These are phyloP conservation scores for Charina bottae DNA, from an alignment of 2,113 vertebrate genomes.

Conservation along the genomic window DNA sequence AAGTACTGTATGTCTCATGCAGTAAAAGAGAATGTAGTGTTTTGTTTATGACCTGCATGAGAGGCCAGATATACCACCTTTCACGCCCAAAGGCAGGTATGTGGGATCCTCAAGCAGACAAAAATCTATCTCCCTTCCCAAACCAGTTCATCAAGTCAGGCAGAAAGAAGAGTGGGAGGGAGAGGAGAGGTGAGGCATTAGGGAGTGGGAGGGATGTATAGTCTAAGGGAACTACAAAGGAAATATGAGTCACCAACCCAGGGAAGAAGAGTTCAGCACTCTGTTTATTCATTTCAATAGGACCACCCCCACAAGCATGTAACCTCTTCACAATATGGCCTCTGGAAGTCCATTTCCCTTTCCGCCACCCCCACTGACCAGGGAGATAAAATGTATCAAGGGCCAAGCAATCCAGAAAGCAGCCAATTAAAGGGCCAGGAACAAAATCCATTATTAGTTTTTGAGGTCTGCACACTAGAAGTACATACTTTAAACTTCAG, in stretches of 20 bases:
- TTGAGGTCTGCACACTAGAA: background rate
- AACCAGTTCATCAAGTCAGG: constrained; percentile 74
- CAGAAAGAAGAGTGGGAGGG: constrained; percentile 56
- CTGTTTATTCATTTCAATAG: constrained; percentile 15
- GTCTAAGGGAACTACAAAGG: constrained; percentile 38
- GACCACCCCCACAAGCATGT: background rate
- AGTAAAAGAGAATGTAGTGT: background rate
- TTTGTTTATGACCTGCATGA: constrained; percentile 13
- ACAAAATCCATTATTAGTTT: background rate
- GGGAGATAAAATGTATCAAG: background rate
- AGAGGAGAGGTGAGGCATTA: constrained; percentile 50
- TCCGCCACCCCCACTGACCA: background rate
- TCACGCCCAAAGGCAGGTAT: constrained; percentile 21
- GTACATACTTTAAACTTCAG: constrained; percentile 5
- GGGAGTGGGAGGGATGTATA: constrained; percentile 43
- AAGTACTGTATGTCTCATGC: background rate
- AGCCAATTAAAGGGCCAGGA: background rate
- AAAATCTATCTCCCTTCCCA: constrained; percentile 54
- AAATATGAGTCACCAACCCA: constrained; percentile 17
- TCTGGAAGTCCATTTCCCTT: background rate
- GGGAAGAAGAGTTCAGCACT: constrained; percentile 47
- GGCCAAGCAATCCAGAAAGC: background rate
- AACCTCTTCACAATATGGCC: background rate
- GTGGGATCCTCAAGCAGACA: constrained; percentile 26
- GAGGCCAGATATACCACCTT: constrained; percentile 20